Percentiles rank a stretch among this genome's conserved stretches.
Evolutionary conservation across 1,140 invertebrate genomes (phyloP).

Genomic region (Drosophila punjabiensis): DNA sequence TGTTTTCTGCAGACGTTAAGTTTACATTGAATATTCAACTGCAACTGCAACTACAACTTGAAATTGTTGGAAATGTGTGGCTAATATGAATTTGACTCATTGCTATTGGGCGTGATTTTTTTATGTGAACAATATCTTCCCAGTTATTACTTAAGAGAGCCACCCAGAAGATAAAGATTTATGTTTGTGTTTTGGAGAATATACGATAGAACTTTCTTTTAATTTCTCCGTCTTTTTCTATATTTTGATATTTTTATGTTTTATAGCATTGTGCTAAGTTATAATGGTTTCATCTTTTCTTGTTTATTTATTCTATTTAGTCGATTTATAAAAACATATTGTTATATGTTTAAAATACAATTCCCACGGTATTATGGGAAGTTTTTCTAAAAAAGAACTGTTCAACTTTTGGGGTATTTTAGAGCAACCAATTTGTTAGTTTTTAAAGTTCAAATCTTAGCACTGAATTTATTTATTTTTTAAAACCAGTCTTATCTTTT

Average conservation of each 20-base stretch:
- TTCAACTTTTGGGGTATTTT: not conserved
- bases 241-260: no score
- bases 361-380: not conserved
- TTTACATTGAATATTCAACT: conserved; percentile 42
- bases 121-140: conserved; percentile 19
- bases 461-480: no score
- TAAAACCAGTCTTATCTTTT: no score
- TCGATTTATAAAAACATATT: not conserved
- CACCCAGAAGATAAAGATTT: not conserved
- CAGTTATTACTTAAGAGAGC: not conserved
- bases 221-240: no score
- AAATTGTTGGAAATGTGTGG: conserved; percentile 43
- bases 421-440: no score
- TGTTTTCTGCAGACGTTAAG: conserved; percentile 37
- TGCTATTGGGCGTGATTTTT: conserved; percentile 18
- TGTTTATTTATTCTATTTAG: not conserved
- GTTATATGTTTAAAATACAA: not conserved
- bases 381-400: no score
- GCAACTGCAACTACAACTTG: conserved; percentile 32
- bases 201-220: not conserved
- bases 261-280: not conserved
- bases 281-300: not conserved
- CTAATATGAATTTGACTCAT: conserved; percentile 51
- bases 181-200: not conserved
- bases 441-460: no score